Percentiles rank a stretch among this genome's conserved stretches.
These are phyloP conservation scores for Acridotheres tristis DNA, from an alignment of 2,797 vertebrate genomes.

Conservation along the genomic window DNA sequence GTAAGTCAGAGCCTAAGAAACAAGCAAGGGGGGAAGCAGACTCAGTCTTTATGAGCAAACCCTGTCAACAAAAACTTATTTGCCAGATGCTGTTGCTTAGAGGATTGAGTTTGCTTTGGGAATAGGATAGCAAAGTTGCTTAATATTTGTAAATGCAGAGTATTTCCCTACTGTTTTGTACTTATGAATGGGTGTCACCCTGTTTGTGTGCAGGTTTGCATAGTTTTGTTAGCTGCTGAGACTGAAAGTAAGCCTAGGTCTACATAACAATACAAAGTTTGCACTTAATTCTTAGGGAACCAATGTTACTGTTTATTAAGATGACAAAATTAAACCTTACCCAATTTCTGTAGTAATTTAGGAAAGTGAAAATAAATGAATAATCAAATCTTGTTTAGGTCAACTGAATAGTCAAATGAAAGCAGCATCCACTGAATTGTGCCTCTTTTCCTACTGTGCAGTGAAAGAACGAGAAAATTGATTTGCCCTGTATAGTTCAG, in stretches of 20 bases:
- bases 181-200: accelerated
- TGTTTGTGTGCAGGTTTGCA: neutral
- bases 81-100: neutral
- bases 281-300: neutral
- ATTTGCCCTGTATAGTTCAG: neutral
- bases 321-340: neutral
- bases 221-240: neutral
- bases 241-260: neutral
- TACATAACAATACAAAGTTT: neutral
- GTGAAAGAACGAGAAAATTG: neutral
- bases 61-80: neutral
- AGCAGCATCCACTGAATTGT: neutral
- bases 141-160: neutral
- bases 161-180: neutral
- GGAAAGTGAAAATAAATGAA: neutral
- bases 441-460: neutral
- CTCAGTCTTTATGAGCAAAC: neutral
- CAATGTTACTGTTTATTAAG: neutral
- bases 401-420: neutral
- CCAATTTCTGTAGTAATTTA: neutral
- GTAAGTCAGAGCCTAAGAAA: neutral
- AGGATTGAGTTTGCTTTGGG: neutral
- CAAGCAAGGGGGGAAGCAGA: neutral
- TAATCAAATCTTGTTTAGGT: neutral
- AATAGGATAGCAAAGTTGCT: neutral